phyloP scores from a whole-genome alignment of 2,888 invertebrate species.

The Luffia ferchaultella region DNA sequence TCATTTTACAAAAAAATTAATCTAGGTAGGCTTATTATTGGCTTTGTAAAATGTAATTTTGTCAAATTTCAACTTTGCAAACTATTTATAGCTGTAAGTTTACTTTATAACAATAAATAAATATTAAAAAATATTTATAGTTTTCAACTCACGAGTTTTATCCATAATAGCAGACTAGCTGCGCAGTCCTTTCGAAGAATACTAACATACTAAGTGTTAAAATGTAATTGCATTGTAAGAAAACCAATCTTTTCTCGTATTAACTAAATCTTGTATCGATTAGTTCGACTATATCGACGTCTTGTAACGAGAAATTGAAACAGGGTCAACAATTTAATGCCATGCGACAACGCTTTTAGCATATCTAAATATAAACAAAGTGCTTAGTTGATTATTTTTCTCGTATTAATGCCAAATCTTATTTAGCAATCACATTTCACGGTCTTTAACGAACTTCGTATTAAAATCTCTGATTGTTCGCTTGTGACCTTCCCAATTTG shows the following conservation, averaged over 20 bases:
- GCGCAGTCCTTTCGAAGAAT: slow-evolving; percentile 38
- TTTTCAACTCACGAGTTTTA: slow-evolving; percentile 58
- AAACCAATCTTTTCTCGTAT: slow-evolving; percentile 52
- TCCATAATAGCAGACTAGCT: slow-evolving; percentile 46
- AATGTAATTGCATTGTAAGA: neutral
- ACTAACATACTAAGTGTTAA: slow-evolving; percentile 44
- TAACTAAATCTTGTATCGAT: slow-evolving; percentile 59
- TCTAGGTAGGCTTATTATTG: too few relatives aligned
- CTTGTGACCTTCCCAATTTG: slow-evolving; percentile 36
- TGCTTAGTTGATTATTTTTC: slow-evolving; percentile 55
- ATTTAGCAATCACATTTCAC: slow-evolving; percentile 63
- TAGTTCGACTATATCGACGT: slow-evolving; percentile 54
- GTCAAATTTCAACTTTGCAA: too few relatives aligned
- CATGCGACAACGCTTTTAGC: slow-evolving; percentile 50
- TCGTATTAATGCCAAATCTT: slow-evolving; percentile 63
- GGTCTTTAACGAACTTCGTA: slow-evolving; percentile 42
- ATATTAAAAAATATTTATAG: too few relatives aligned
- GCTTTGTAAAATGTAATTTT: too few relatives aligned
- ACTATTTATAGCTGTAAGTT: too few relatives aligned
- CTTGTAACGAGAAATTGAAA: slow-evolving; percentile 64
- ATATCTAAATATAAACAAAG: slow-evolving; percentile 64
- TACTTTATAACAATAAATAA: too few relatives aligned
- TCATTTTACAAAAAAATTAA: too few relatives aligned
- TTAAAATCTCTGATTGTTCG: too few relatives aligned
- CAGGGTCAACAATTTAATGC: slow-evolving; percentile 63